These are phyloP conservation scores for Ictalurus furcatus DNA, from an alignment of 2,113 vertebrate genomes.

Conservation along the genomic window DNA sequence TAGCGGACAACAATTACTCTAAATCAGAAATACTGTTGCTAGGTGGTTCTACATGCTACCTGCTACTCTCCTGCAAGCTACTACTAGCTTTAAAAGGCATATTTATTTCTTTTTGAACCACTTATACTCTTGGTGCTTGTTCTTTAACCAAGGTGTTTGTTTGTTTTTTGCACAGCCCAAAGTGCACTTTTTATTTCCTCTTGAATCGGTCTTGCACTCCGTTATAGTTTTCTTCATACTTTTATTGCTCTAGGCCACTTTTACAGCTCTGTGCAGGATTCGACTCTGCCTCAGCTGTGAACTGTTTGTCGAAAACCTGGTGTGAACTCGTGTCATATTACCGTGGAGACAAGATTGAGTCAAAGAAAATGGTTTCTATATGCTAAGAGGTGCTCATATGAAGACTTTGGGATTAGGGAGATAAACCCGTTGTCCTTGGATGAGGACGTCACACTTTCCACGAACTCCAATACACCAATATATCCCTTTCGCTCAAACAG, in stretches of 20 bases:
- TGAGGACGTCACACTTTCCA: neutral
- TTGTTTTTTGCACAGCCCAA: neutral
- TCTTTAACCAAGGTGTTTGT: neutral
- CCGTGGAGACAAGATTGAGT: neutral
- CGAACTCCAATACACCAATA: neutral
- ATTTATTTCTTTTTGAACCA: neutral
- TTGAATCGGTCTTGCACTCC: neutral
- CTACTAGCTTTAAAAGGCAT: neutral
- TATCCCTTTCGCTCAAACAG: neutral
- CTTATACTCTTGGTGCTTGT: neutral
- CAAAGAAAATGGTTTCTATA: neutral
- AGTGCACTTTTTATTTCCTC: neutral
- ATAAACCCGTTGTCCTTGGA: neutral
- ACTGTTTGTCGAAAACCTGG: neutral
- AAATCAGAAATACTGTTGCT: neutral
- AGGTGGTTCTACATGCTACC: too few relatives aligned
- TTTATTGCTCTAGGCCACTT: neutral
- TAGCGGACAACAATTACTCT: neutral
- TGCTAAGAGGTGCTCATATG: neutral
- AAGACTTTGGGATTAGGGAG: neutral
- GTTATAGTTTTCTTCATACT: neutral
- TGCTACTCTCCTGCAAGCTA: neutral
- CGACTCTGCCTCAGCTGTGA: neutral
- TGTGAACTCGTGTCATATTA: neutral
- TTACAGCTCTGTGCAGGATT: neutral